Base-by-base conservation (phyloP, 2,113 vertebrate species). In the Phainopepla nitens region DNA sequence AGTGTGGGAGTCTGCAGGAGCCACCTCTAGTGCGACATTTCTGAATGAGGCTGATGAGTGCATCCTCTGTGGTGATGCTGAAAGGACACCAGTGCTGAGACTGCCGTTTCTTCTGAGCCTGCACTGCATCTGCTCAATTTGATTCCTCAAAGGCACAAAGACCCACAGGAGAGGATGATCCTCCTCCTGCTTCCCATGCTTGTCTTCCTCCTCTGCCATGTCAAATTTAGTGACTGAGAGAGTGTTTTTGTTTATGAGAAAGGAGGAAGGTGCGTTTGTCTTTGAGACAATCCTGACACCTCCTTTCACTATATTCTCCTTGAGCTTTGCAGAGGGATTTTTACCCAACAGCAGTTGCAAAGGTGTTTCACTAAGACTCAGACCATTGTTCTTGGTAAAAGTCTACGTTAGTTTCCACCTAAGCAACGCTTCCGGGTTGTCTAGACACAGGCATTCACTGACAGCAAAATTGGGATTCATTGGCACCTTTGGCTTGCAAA, bases 201-300 rank as follows among this genome's bases (percentile, higher is more conserved):
- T 66, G 22, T 41, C 51, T 71, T 71, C 16, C 24, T 77, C 15
- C 39, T 82, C 39, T 82, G 65, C 44, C 6, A 0, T 13, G 24
- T 27, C 35, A 71, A 12, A 39, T 39, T 39, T 39, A 39, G 39
- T 39, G 39, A 39, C 39, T 39, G 39, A 39, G 39, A 23, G 24
- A n/a, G 2, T 1, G 0, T 47, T 64, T 53, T 50, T 44, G 39
- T 41, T 56, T 41, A 31, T 42, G 1, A 1, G 39, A 35, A 70
- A 54, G 61, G 21, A 54, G 25, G 28, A 54, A 45, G 39, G 7
- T 11, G 10, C 6, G 7, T 23, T 92, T 76, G 27, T 27, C 31
- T 71, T 47, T 13, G 21, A 77, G 58, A 28, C n/a, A 54, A 13
- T 57, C 25, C 23, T 56, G 68, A 29, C 9, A 44, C 8, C 33